Conservation (phyloP, 2,888 invertebrate species). For the Clistopyga incitator region DNA sequence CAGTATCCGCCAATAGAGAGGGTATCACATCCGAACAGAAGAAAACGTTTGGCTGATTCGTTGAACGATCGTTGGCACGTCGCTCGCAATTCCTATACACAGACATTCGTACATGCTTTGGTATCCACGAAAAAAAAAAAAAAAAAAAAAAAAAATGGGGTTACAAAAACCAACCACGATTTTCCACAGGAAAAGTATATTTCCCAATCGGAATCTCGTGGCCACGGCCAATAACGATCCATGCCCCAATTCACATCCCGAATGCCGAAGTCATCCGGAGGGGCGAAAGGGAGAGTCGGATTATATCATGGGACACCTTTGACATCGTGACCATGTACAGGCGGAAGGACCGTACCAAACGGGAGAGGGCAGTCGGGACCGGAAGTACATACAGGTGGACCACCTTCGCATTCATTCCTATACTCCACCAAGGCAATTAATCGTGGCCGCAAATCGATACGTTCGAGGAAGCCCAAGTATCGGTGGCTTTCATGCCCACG, state of each 20-base stretch:
- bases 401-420: conserved; percentile 59
- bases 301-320: conserved; percentile 52
- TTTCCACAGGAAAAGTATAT: conserved; percentile 24
- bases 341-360: conserved; percentile 17
- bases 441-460: conserved; percentile 66
- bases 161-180: background rate
- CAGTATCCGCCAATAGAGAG: conserved; percentile 24
- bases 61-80: conserved; percentile 32
- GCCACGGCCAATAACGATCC: conserved; percentile 51
- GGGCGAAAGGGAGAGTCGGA: conserved; percentile 9
- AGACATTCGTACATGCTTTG: background rate
- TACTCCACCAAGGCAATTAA: conserved; percentile 75
- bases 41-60: conserved; percentile 35
- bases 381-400: conserved; percentile 15
- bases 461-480: conserved; percentile 48
- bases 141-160: too few relatives aligned
- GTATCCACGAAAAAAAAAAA: conserved; percentile 8
- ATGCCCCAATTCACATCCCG: conserved; percentile 44
- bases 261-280: conserved; percentile 18
- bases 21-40: conserved; percentile 16
- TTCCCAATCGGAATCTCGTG: conserved; percentile 22
- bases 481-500: conserved; percentile 23
- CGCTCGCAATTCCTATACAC: conserved; percentile 26
- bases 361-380: conserved; percentile 22
- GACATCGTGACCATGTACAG: conserved; percentile 54